Conservation (phyloP, 2,888 invertebrate genomes). For the Gasteruption jaculator region DNA sequence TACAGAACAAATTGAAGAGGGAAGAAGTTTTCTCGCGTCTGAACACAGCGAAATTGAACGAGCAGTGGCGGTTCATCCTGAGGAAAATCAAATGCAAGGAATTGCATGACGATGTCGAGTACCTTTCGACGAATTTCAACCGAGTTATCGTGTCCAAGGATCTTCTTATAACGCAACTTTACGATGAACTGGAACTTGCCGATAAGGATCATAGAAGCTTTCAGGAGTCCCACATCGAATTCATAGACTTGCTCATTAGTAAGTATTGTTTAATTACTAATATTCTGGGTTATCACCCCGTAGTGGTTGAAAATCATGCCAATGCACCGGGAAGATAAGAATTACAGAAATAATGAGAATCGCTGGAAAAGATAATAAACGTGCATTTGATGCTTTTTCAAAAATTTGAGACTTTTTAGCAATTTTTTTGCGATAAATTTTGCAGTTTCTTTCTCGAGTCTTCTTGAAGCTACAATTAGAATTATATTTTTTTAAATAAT, state of each 20-base stretch:
- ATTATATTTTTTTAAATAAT: too few relatives aligned
- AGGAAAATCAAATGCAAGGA: constrained; percentile 73
- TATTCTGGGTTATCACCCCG: too few relatives aligned
- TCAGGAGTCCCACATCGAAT: constrained; percentile 69
- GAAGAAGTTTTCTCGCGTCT: constrained; percentile 75
- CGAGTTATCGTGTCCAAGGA: constrained; percentile 66
- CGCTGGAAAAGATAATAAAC: too few relatives aligned
- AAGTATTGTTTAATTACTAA: too few relatives aligned
- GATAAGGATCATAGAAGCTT: constrained; percentile 71
- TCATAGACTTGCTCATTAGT: constrained; percentile 68
- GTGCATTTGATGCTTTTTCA: too few relatives aligned
- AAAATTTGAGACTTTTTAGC: too few relatives aligned
- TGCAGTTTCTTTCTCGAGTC: too few relatives aligned
- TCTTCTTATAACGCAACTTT: constrained; percentile 60
- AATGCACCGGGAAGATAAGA: too few relatives aligned
- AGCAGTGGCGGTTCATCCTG: constrained; percentile 76
- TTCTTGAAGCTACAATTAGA: too few relatives aligned
- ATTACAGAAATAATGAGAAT: too few relatives aligned
- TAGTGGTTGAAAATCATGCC: too few relatives aligned
- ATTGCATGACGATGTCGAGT: constrained; percentile 65
- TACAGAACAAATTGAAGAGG: constrained; percentile 75
- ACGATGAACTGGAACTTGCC: constrained; percentile 64
- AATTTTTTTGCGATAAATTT: too few relatives aligned
- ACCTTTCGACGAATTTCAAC: constrained; percentile 60
- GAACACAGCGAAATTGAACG: constrained; percentile 80